Conservation (phyloP, 2,888 invertebrate species). For the Suillia variegata region DNA sequence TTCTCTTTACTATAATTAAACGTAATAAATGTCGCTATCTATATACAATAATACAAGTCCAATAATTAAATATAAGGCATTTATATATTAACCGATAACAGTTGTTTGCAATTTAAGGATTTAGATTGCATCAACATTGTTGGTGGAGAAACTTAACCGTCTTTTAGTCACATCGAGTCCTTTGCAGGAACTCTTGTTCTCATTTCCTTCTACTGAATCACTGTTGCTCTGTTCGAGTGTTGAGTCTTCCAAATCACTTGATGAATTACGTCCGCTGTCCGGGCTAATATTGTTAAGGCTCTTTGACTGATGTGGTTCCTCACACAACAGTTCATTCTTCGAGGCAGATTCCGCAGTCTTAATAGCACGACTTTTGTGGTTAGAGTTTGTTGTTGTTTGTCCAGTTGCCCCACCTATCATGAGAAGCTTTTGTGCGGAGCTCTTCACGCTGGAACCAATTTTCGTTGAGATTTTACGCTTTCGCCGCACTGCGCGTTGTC, state of each 20-base stretch:
- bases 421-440: conserved; percentile 50
- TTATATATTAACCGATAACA: no score
- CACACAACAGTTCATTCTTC: neutral
- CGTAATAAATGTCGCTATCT: no score
- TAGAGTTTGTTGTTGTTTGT: conserved; percentile 8
- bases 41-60: no score
- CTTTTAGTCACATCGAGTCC: no score
- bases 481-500: conserved; percentile 55
- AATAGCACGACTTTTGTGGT: conserved; percentile 13
- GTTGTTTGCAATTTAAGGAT: no score
- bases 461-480: conserved; percentile 49
- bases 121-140: no score
- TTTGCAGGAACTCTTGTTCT: no score
- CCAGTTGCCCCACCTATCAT: conserved; percentile 14
- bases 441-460: conserved; percentile 44
- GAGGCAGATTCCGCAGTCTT: conserved; percentile 30
- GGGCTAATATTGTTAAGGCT: conserved; percentile 45
- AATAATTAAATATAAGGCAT: no score
- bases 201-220: no score
- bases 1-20: no score
- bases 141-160: no score
- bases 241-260: conserved; percentile 34
- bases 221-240: neutral
- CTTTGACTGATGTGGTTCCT: neutral
- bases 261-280: conserved; percentile 58